Conservation (phyloP, 2,797 vertebrate genomes). For the Phataginus tetradactyla region DNA sequence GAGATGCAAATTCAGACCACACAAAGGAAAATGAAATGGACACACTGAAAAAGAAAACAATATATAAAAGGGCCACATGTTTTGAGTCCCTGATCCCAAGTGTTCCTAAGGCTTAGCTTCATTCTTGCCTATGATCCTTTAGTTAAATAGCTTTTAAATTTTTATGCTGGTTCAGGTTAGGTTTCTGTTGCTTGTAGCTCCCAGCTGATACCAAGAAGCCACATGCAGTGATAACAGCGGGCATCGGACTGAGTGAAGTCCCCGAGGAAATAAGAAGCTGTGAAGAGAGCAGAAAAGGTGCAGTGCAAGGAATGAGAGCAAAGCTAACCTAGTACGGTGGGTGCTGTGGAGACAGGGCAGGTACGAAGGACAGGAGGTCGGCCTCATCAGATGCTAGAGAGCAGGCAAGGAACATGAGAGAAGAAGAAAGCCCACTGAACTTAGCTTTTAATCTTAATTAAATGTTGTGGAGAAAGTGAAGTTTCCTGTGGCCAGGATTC, state of each 20-base stretch:
- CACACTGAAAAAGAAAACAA: neutral
- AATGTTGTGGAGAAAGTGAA: neutral
- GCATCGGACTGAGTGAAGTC: no score
- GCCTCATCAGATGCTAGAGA: rapidly evolving
- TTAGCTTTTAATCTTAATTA: neutral
- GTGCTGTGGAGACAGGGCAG: neutral
- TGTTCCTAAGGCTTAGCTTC: neutral
- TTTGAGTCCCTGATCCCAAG: neutral
- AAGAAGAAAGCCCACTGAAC: neutral
- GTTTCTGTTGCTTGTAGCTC: neutral
- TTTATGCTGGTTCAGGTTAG: neutral
- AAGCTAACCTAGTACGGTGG: no score
- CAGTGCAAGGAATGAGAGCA: neutral
- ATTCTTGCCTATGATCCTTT: neutral
- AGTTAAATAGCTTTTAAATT: neutral
- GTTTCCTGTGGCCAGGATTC: no score
- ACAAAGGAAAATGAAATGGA: neutral
- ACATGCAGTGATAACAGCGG: neutral
- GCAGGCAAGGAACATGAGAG: neutral
- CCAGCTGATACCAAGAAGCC: neutral
- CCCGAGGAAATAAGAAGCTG: neutral
- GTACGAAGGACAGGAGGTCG: neutral
- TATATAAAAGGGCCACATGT: neutral
- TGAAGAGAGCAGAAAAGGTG: neutral
- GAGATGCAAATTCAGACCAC: neutral